Evolutionary conservation across 1,140 invertebrate species (phyloP).

Genomic region (Drosophila teissieri): DNA sequence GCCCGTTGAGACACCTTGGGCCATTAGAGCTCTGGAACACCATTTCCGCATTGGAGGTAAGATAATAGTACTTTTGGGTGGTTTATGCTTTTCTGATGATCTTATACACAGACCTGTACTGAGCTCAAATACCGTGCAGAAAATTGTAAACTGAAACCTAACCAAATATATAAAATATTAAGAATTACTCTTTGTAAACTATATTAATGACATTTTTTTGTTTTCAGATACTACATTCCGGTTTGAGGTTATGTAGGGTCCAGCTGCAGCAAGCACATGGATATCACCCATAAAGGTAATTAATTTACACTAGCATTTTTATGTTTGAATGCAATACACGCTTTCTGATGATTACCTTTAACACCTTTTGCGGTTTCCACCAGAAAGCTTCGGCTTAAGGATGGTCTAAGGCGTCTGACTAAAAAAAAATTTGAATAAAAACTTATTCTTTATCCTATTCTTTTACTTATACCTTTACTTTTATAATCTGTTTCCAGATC

Average conservation of each 20-base stretch:
- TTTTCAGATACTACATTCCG: neutral
- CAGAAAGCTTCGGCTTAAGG: slow-evolving; percentile 86
- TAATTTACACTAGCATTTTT: neutral
- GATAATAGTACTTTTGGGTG: neutral
- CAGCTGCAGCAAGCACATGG: neutral
- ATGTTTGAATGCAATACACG: neutral
- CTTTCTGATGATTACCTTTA: slow-evolving; percentile 79
- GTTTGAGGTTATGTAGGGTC: slow-evolving; percentile 48
- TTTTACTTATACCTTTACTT: neutral
- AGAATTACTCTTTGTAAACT: neutral
- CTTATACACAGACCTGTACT: slow-evolving; percentile 74
- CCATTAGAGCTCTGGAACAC: neutral
- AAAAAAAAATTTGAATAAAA: neutral
- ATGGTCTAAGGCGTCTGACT: slow-evolving; percentile 87
- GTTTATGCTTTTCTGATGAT: slow-evolving; percentile 47
- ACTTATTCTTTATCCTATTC: neutral
- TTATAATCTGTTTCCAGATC: neutral
- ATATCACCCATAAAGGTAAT: slow-evolving; percentile 21
- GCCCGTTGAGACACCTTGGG: slow-evolving; percentile 3
- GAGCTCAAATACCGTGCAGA: slow-evolving; percentile 58
- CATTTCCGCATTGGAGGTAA: slow-evolving; percentile 7
- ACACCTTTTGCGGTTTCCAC: slow-evolving; percentile 89
- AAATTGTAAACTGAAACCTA: slow-evolving; percentile 55
- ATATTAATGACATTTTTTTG: neutral
- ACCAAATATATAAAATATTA: neutral